Percentiles rank a stretch among this genome's conserved stretches.
Evolutionary conservation across 1,140 invertebrate genomes (phyloP).

Genomic region (Sitobion miscanthi): DNA sequence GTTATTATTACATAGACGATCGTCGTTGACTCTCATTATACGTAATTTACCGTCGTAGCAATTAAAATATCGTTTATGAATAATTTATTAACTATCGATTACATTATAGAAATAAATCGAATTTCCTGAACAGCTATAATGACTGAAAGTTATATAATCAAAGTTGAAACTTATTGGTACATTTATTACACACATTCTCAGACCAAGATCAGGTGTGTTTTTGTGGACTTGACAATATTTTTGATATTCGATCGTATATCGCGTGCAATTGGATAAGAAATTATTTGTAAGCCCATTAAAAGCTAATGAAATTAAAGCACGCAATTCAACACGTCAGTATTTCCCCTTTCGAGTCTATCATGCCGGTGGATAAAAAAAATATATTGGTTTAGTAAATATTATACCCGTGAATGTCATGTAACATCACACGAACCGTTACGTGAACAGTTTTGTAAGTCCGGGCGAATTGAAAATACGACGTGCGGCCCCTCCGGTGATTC

Average conservation of each 20-base stretch:
- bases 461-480: not conserved
- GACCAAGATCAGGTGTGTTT: not conserved
- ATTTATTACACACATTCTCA: not conserved
- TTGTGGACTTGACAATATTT: constrained; percentile 1
- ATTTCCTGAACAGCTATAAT: not conserved
- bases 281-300: constrained; percentile 26
- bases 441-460: constrained; percentile 13
- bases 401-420: constrained; percentile 42
- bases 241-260: not conserved
- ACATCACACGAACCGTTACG: constrained; percentile 23
- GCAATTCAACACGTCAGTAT: constrained; percentile 24
- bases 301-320: constrained; percentile 26
- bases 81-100: not conserved
- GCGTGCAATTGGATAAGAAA: not conserved
- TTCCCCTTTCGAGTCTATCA: not conserved
- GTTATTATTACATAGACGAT: not conserved
- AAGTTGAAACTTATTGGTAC: not conserved
- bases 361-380: not conserved
- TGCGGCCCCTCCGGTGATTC: not conserved
- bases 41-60: not conserved
- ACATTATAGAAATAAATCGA: not conserved
- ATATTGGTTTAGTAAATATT: constrained; percentile 27
- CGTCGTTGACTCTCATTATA: not conserved
- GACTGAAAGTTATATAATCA: not conserved
- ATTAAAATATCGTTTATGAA: not conserved